Conservation (phyloP, 2,113 vertebrate species). For the Hipposideros armiger region DNA sequence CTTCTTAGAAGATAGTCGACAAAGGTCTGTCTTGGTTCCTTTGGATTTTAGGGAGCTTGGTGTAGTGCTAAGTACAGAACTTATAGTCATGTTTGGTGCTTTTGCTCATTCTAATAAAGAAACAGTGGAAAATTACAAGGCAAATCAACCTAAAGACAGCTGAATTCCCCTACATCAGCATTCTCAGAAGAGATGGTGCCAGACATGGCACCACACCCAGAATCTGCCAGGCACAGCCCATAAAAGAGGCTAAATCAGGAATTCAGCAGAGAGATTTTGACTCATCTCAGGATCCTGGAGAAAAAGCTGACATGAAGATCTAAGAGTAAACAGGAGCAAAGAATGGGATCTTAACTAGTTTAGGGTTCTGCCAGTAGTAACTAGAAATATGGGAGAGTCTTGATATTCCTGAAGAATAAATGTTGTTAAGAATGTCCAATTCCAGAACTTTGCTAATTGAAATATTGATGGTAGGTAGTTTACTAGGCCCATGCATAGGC, state of each 20-base stretch:
- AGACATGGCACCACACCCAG: conserved; percentile 52
- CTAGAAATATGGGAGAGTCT: background rate
- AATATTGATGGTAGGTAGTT: conserved; percentile 24
- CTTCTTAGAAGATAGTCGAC: conserved; percentile 5
- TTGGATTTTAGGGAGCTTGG: conserved; percentile 16
- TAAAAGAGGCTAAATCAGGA: conserved; percentile 25
- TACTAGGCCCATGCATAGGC: background rate
- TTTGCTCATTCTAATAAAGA: conserved; percentile 48
- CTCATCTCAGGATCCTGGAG: conserved; percentile 54
- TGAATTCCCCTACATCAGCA: conserved; percentile 39
- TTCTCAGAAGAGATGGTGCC: conserved; percentile 45
- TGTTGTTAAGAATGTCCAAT: background rate
- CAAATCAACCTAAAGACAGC: conserved; percentile 24
- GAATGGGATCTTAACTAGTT: background rate
- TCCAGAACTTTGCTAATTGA: background rate
- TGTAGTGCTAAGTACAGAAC: conserved; percentile 1
- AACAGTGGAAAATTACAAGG: conserved; percentile 64
- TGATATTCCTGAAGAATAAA: background rate
- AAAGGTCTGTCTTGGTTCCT: conserved; percentile 14
- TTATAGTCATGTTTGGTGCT: background rate
- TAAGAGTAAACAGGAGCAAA: conserved; percentile 9
- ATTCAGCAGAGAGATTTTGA: conserved; percentile 21
- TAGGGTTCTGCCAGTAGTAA: background rate
- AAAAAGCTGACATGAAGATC: conserved; percentile 39
- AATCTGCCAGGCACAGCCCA: conserved; percentile 13